A percentile compares a stretch with the other conserved stretches of the same genome.
Evolutionary conservation across 1,140 invertebrate genomes (phyloP).

Genomic region (Eulimnadia texana): DNA sequence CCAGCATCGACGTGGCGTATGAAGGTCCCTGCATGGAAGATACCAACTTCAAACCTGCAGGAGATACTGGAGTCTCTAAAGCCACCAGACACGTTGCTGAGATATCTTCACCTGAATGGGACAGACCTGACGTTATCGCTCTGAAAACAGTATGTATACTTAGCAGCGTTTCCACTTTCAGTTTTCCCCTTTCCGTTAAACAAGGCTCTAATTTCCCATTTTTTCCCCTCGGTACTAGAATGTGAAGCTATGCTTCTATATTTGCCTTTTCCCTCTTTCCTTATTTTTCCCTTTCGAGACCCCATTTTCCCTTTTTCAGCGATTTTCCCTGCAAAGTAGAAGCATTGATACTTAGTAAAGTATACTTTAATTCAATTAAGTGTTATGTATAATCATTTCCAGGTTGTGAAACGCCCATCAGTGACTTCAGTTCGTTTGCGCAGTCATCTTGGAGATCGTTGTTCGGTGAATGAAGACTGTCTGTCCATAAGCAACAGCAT

Average conservation of each 20-base stretch:
- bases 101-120: conserved; percentile 1
- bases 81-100: conserved; percentile 11
- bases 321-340: too few relatives aligned
- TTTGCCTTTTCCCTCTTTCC: too few relatives aligned
- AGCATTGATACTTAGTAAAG: too few relatives aligned
- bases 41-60: background rate
- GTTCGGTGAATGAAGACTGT: conserved; percentile 54
- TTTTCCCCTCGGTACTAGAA: too few relatives aligned
- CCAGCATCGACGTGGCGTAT: conserved; percentile 3
- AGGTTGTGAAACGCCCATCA: conserved; percentile 17
- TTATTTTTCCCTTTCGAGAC: too few relatives aligned
- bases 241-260: too few relatives aligned
- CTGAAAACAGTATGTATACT: background rate
- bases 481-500: conserved; percentile 45
- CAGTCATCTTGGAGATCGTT: conserved; percentile 57
- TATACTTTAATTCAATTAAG: too few relatives aligned
- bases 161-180: too few relatives aligned
- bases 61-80: conserved; percentile 11
- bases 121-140: background rate
- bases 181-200: too few relatives aligned
- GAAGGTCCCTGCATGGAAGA: conserved; percentile 11
- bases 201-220: too few relatives aligned
- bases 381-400: background rate
- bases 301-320: too few relatives aligned
- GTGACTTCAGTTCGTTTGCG: conserved; percentile 38